A percentile compares a stretch with the other conserved stretches of the same genome.
Evolutionary conservation across 2,888 invertebrate genomes (phyloP).

Genomic region (Brenthis daphne): DNA sequence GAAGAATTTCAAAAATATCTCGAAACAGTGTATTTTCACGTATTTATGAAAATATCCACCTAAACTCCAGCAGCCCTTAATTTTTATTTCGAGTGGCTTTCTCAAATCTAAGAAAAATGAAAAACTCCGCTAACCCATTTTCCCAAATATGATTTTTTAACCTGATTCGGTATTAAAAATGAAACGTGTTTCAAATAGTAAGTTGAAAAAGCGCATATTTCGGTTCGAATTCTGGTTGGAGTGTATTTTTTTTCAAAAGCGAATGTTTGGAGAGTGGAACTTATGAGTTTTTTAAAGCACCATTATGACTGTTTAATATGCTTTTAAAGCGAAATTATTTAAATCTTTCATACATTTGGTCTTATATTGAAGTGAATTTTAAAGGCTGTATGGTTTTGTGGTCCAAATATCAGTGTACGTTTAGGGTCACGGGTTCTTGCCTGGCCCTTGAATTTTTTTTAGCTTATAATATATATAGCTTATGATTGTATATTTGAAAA

Average conservation of each 20-base stretch:
- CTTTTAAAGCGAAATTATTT: conserved; percentile 14
- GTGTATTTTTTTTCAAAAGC: conserved; percentile 16
- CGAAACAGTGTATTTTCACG: no score
- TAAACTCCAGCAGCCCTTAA: neutral
- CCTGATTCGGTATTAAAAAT: conserved; percentile 25
- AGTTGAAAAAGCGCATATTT: conserved; percentile 31
- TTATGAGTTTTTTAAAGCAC: conserved; percentile 19
- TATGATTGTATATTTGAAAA: no score
- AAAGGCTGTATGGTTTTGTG: neutral
- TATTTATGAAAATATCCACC: neutral
- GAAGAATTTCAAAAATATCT: no score
- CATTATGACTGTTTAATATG: conserved; percentile 13
- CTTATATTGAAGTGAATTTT: neutral
- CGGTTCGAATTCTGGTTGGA: conserved; percentile 27
- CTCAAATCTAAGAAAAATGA: conserved; percentile 6
- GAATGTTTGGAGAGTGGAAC: conserved; percentile 14
- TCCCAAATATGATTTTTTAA: conserved; percentile 28
- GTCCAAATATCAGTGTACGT: no score
- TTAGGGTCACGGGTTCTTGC: no score
- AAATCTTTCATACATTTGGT: conserved; percentile 3
- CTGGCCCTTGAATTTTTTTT: no score
- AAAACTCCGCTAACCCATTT: conserved; percentile 29
- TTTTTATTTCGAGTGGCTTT: neutral
- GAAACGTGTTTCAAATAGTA: conserved; percentile 31
- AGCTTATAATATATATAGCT: no score